Evolutionary conservation across 2,113 vertebrate genomes (phyloP), one percentile per base, ranked within the genome.

Genomic region (Myotis brandtii): DNA sequence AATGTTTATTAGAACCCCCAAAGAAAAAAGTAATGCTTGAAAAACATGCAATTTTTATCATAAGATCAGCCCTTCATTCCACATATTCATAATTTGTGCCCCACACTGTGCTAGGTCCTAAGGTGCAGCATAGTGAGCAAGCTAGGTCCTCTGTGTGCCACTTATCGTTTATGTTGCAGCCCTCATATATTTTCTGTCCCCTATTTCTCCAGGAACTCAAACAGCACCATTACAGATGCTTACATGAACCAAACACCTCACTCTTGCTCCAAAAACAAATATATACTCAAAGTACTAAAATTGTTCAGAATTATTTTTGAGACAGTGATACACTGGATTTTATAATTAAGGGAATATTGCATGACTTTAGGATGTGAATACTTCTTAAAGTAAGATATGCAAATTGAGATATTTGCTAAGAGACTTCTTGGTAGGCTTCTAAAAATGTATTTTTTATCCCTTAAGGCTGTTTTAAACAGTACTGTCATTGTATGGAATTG

Each of bases 231-330:
- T 75, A 69, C 25, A 76, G 90, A 87, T 17, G 34, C 62, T 67
- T 69, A 46, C 12, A n/a, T 21, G 50, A 83, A 75, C 46, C 25
- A 37, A 90, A 62, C 12, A 94, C 69, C 12, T 93, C 27, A 73
- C 32, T 86, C 89, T 59, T 40, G 54, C 20, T 79, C 50, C 87
- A 59, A 89, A 94, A 76, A 43, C 43, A 96, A 59, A 59, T 12
- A 79, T 2, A 67, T 14, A 75, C 40, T 75, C 59, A 50, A 95
- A 86, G 52, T 62, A 80, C n/a, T 64, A 80, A 81, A 75, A 80
- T 59, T 66, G 27, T 66, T 95, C 72, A 89, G 72, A 91, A 86
- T 37, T 92, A 80, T 81, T 89, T 92, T 77, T 95, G n/a, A 81
- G 62, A 92, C 66, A 86, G 4, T 72, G 17, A 89, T n/a, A 87